Percentiles rank a stretch among this genome's conserved stretches.
Evolutionary conservation across 2,888 invertebrate species (phyloP).

Genomic region (Julus scandinavius): DNA sequence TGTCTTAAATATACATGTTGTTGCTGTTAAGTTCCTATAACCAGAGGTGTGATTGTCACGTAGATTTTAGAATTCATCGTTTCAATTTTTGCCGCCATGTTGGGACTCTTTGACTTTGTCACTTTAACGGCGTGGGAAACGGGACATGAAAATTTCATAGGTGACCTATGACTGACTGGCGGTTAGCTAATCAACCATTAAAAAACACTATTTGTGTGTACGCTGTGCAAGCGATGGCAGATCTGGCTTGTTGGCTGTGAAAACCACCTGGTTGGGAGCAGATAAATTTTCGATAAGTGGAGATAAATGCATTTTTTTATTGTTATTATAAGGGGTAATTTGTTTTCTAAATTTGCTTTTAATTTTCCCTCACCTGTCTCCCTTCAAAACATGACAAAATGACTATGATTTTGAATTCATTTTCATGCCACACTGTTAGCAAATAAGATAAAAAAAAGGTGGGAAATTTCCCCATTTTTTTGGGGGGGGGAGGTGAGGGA

Average conservation of each 20-base stretch:
- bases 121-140: neutral
- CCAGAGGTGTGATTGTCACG: no score
- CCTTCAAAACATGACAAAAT: neutral
- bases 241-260: neutral
- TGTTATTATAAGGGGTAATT: neutral
- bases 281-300: neutral
- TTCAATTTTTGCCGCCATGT: neutral
- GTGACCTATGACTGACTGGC: neutral
- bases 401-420: constrained; percentile 29
- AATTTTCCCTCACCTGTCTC: neutral
- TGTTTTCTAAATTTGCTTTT: neutral
- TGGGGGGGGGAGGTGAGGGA: neutral
- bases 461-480: neutral
- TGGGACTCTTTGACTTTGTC: neutral
- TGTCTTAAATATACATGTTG: no score
- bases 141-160: neutral
- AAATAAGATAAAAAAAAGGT: constrained; percentile 19
- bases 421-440: constrained; percentile 3
- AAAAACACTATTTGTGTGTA: no score
- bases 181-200: neutral
- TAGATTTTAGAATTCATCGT: no score
- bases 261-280: neutral
- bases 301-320: neutral
- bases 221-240: no score
- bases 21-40: no score